phyloP scores from a whole-genome alignment of 2,888 invertebrate genomes.

The Halictus ligatus region DNA sequence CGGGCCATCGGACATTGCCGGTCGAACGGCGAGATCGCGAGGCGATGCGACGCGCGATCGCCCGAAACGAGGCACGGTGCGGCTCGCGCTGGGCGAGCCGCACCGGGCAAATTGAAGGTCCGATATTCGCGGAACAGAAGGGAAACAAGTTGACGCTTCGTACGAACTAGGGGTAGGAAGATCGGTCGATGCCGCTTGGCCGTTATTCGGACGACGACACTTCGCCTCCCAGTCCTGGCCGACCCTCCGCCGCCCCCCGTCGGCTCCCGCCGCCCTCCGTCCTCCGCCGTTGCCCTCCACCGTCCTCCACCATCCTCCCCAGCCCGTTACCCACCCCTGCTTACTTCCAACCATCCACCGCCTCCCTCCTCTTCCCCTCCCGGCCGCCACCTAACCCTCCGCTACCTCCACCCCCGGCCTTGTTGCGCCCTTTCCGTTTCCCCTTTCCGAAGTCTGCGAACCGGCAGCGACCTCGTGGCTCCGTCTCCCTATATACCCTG shows the following conservation, averaged over 20 bases:
- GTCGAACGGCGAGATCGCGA: neutral
- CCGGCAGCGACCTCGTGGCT: slow-evolving; percentile 75
- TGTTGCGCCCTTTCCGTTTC: slow-evolving; percentile 74
- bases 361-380: slow-evolving; percentile 63
- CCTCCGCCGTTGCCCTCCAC: slow-evolving; percentile 46
- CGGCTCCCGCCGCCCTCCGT: slow-evolving; percentile 51
- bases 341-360: slow-evolving; percentile 72
- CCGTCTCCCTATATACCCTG: slow-evolving; percentile 62
- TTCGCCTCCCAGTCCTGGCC: slow-evolving; percentile 82
- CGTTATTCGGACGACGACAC: slow-evolving; percentile 85
- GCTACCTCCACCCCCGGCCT: slow-evolving; percentile 69
- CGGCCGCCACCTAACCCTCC: slow-evolving; percentile 61
- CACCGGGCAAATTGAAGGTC: slow-evolving; percentile 79
- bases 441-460: slow-evolving; percentile 75
- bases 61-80: slow-evolving; percentile 62
- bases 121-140: slow-evolving; percentile 83
- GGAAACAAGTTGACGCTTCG: slow-evolving; percentile 84
- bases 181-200: slow-evolving; percentile 84
- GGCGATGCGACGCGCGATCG: slow-evolving; percentile 35
- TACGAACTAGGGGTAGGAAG: slow-evolving; percentile 80
- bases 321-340: slow-evolving; percentile 69
- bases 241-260: slow-evolving; percentile 69
- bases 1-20: too few species aligned
- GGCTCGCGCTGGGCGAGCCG: slow-evolving; percentile 76
- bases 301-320: slow-evolving; percentile 72